Conservation (phyloP, 2,113 vertebrate species). For the Chaetorhynchus papuensis region DNA sequence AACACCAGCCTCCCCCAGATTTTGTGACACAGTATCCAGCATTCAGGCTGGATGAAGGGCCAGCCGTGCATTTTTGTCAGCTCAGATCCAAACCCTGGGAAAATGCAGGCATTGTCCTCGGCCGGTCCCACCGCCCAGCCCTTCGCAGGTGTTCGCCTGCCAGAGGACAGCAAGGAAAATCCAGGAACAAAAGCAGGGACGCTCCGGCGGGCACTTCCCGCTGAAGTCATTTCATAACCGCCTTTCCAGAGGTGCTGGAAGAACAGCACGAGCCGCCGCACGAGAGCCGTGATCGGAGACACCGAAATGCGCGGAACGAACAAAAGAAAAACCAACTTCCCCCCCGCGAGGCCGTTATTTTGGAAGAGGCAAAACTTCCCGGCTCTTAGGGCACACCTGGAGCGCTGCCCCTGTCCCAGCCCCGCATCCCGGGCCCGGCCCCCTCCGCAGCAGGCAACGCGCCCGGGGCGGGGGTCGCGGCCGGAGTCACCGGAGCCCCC, state of each 20-base stretch:
- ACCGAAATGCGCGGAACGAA: neutral
- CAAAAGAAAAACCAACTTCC: neutral
- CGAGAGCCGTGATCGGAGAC: neutral
- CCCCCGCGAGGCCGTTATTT: neutral
- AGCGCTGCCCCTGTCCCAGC: neutral
- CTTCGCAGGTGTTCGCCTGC: neutral
- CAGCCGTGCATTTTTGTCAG: neutral
- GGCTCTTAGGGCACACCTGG: neutral
- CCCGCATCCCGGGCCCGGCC: neutral
- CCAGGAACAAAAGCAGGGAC: neutral
- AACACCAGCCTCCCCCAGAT: neutral
- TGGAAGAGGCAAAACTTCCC: slow-evolving; percentile 26
- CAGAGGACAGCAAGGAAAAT: neutral
- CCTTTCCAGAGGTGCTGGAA: neutral
- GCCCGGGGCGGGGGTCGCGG: neutral
- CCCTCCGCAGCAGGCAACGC: neutral
- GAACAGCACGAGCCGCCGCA: neutral
- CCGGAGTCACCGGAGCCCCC: neutral
- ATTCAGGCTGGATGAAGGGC: neutral
- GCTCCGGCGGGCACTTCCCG: neutral
- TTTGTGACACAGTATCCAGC: slow-evolving; percentile 43
- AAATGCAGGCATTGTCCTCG: slow-evolving; percentile 40
- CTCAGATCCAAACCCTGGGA: slow-evolving; percentile 17
- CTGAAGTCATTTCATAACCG: neutral
- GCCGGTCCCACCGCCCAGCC: neutral